Conservation (phyloP, 2,113 vertebrate genomes). For the Pseudopodoces humilis region DNA sequence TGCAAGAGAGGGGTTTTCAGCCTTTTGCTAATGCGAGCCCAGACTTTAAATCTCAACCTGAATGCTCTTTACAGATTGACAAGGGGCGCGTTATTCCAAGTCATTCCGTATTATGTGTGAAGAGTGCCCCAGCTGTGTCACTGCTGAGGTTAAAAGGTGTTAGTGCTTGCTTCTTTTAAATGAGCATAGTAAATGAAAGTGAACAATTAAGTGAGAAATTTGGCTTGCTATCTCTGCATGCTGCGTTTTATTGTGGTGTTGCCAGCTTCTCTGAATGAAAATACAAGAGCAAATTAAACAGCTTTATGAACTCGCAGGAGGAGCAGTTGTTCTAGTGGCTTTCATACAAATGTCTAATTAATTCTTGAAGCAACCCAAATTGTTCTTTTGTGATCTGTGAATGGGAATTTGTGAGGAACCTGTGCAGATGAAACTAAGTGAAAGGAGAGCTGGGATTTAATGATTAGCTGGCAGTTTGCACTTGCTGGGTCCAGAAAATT, state of each 20-base stretch:
- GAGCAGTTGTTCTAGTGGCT: conserved; percentile 79
- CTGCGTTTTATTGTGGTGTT: conserved; percentile 71
- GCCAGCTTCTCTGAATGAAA: conserved; percentile 76
- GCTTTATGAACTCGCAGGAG: conserved; percentile 74
- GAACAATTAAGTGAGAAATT: conserved; percentile 73
- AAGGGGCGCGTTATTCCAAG: conserved; percentile 58
- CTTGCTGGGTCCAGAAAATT: conserved; percentile 59
- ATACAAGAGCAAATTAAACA: conserved; percentile 76
- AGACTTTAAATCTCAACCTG: conserved; percentile 46
- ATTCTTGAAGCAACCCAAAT: conserved; percentile 76
- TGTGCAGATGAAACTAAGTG: conserved; percentile 58
- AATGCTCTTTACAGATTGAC: conserved; percentile 57
- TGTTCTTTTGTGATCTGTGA: conserved; percentile 78
- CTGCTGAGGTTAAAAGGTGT: conserved; percentile 70
- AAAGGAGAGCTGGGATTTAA: conserved; percentile 56
- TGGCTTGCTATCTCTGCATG: conserved; percentile 67
- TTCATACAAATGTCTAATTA: conserved; percentile 77
- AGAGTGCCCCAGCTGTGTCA: conserved; percentile 72
- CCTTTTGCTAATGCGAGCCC: conserved; percentile 13
- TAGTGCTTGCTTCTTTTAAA: conserved; percentile 66
- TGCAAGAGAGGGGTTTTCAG: conserved; percentile 22
- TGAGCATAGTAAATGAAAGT: conserved; percentile 68
- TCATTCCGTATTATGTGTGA: conserved; percentile 59
- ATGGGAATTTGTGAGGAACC: conserved; percentile 70
- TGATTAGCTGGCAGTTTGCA: conserved; percentile 70